A percentile compares a stretch with the other conserved stretches of the same genome.
Evolutionary conservation across 2,113 vertebrate genomes (phyloP).

Genomic region (Nyctibius bracteatus): DNA sequence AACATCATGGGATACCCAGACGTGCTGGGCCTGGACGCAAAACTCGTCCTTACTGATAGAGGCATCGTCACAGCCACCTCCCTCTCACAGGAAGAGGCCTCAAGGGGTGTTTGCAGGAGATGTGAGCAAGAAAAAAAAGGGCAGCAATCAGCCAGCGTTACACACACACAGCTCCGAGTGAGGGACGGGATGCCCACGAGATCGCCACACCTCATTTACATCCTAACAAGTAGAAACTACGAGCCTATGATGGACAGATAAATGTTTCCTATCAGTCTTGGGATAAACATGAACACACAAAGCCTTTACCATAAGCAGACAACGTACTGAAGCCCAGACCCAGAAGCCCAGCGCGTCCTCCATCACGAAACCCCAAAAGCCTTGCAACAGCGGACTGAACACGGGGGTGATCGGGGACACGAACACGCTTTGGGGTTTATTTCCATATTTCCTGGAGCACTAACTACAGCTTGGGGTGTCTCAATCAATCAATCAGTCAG

Average conservation of each 20-base stretch:
- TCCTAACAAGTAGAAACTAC: not conserved
- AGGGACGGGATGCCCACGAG: not conserved
- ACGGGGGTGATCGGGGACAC: rapidly evolving
- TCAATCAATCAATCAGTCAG: no score
- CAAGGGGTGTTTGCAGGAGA: not conserved
- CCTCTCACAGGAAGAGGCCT: not conserved
- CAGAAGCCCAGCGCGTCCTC: rapidly evolving
- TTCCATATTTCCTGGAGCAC: not conserved
- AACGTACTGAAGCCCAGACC: not conserved
- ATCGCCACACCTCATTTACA: not conserved
- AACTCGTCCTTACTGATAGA: not conserved
- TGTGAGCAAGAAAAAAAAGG: not conserved
- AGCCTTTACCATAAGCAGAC: not conserved
- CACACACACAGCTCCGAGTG: rapidly evolving
- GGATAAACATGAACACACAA: not conserved
- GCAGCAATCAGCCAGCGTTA: not conserved
- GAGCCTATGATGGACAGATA: rapidly evolving
- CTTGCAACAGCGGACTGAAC: not conserved
- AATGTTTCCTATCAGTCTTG: not conserved
- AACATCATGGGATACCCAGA: not conserved
- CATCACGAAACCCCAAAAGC: not conserved
- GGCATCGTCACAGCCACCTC: not conserved
- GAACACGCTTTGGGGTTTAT: rapidly evolving
- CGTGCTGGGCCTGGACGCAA: not conserved
- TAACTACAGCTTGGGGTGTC: not conserved